Evolutionary conservation across 2,888 invertebrate genomes (phyloP).

Genomic region (Idaea straminata): DNA sequence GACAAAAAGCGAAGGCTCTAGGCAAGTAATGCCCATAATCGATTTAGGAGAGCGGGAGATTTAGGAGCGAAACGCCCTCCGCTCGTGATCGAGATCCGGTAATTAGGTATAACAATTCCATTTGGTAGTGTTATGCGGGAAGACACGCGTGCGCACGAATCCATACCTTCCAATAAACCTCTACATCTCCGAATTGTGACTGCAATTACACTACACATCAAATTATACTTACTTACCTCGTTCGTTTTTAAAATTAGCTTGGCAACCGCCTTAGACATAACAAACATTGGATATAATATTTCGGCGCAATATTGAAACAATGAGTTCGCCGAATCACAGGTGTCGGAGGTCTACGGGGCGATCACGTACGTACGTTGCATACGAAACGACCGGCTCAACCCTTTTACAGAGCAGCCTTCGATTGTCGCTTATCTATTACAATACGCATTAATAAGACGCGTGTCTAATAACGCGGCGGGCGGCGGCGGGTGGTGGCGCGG

Average conservation of each 20-base stretch:
- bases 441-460: constrained; percentile 41
- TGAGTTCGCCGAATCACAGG: constrained; percentile 45
- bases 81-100: constrained; percentile 67
- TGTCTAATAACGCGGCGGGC: constrained; percentile 39
- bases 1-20: constrained; percentile 66
- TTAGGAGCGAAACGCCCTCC: constrained; percentile 65
- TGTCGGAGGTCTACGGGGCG: constrained; percentile 16
- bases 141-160: constrained; percentile 49
- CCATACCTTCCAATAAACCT: constrained; percentile 32
- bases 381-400: constrained; percentile 34
- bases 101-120: constrained; percentile 75
- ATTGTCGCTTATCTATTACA: constrained; percentile 41
- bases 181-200: constrained; percentile 23
- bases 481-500: constrained; percentile 37
- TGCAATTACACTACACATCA: constrained; percentile 17
- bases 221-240: neutral
- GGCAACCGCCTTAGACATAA: constrained; percentile 52
- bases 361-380: constrained; percentile 44
- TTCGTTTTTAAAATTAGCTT: constrained; percentile 22
- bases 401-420: constrained; percentile 54
- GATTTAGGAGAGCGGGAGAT: constrained; percentile 70
- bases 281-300: constrained; percentile 41
- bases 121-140: constrained; percentile 59
- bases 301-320: constrained; percentile 52
- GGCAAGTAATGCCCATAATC: constrained; percentile 70